phyloP scores from a whole-genome alignment of 1,140 invertebrate genomes.

The Drosophila punjabiensis region DNA sequence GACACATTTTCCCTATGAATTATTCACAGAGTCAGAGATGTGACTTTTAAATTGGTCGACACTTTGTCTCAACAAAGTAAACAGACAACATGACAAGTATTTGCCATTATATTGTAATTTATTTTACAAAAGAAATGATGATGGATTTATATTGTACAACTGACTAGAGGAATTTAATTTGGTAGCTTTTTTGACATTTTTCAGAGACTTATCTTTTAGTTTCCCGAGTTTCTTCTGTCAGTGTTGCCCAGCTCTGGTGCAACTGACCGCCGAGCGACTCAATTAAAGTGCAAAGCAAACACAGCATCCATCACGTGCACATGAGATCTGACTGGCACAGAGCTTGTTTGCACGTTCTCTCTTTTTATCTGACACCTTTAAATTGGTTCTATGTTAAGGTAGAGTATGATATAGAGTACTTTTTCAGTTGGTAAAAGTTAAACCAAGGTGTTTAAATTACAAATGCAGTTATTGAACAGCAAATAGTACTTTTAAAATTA shows the following conservation, averaged over 20 bases:
- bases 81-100: constrained; percentile 1
- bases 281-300: constrained; percentile 48
- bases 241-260: constrained; percentile 6
- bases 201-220: background rate
- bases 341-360: background rate
- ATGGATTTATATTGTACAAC: background rate
- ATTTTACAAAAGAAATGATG: background rate
- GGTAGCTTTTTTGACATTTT: background rate
- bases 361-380: background rate
- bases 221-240: background rate
- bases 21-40: constrained; percentile 19
- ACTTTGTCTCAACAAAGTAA: constrained; percentile 11
- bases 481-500: background rate
- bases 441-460: background rate
- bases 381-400: background rate
- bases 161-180: background rate
- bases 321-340: constrained; percentile 11
- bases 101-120: constrained; percentile 4
- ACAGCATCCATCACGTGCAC: constrained; percentile 34
- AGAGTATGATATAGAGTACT: background rate
- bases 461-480: too few species aligned
- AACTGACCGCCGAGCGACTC: constrained; percentile 25
- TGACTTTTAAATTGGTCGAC: constrained; percentile 25
- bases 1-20: constrained; percentile 29
- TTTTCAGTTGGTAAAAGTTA: background rate